Conservation (phyloP, 2,888 invertebrate genomes). For the Ornithoptera alexandrae region DNA sequence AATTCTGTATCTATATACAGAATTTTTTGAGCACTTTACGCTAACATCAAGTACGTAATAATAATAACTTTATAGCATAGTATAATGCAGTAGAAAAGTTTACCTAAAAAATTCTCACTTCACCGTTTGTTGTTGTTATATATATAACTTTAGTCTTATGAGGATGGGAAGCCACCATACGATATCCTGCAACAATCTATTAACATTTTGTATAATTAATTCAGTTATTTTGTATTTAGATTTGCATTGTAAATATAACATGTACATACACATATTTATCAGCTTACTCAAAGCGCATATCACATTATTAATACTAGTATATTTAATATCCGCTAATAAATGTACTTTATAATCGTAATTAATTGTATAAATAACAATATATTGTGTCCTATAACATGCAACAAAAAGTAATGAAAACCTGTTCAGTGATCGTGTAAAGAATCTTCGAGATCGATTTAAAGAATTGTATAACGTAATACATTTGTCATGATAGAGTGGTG, state of each 20-base stretch:
- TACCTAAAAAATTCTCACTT: no score
- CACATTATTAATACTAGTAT: neutral
- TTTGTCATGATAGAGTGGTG: neutral
- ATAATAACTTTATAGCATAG: no score
- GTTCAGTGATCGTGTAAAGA: constrained; percentile 4
- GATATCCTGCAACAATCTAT: neutral
- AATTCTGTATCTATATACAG: no score
- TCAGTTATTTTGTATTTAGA: neutral
- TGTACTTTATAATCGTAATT: constrained; percentile 1
- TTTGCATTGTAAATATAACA: constrained; percentile 1
- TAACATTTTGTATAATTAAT: neutral
- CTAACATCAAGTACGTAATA: no score
- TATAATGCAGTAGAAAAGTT: no score
- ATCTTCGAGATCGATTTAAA: constrained; percentile 4
- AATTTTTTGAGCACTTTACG: no score
- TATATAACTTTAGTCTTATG: neutral
- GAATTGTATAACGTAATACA: neutral
- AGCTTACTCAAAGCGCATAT: neutral
- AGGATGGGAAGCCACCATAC: neutral
- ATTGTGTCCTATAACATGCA: neutral
- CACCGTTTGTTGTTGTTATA: no score
- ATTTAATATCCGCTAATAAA: neutral
- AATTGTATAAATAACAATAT: constrained; percentile 9
- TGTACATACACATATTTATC: neutral
- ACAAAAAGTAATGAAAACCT: constrained; percentile 8